Evolutionary conservation across 2,797 vertebrate species (phyloP).

Genomic region (Liparis tanakae): DNA sequence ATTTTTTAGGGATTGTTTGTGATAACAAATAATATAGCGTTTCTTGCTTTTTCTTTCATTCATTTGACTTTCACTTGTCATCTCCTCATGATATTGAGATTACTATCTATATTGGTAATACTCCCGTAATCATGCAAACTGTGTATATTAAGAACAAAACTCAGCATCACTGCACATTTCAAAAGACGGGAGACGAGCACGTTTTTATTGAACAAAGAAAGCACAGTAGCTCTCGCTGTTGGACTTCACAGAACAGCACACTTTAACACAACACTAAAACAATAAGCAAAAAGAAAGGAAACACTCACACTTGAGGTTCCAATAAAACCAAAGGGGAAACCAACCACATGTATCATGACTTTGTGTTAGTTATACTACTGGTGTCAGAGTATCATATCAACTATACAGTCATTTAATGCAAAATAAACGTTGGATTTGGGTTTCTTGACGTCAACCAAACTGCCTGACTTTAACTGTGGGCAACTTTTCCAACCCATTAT

Average conservation of each 20-base stretch:
- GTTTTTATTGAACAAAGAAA: constrained; percentile 73
- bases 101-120: background rate
- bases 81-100: constrained; percentile 1
- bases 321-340: constrained; percentile 55
- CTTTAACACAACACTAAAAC: constrained; percentile 60
- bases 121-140: background rate
- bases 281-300: constrained; percentile 40
- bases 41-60: constrained; percentile 2
- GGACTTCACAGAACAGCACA: constrained; percentile 71
- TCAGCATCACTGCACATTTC: constrained; percentile 24
- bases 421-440: constrained; percentile 54
- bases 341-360: constrained; percentile 40
- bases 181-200: constrained; percentile 62
- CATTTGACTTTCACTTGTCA: constrained; percentile 5
- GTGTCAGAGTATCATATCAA: constrained; percentile 21
- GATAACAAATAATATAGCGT: background rate
- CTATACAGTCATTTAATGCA: constrained; percentile 45
- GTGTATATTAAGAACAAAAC: constrained; percentile 4
- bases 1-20: background rate
- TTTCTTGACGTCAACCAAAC: constrained; percentile 19
- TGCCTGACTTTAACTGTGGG: constrained; percentile 7
- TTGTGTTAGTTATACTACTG: constrained; percentile 35
- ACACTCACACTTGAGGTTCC: constrained; percentile 46
- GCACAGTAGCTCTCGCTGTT: constrained; percentile 71
- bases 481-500: constrained; percentile 7